Percentiles rank a stretch among this genome's conserved stretches.
phyloP scores from a whole-genome alignment of 2,888 invertebrate species.

The Trilocha varians region DNA sequence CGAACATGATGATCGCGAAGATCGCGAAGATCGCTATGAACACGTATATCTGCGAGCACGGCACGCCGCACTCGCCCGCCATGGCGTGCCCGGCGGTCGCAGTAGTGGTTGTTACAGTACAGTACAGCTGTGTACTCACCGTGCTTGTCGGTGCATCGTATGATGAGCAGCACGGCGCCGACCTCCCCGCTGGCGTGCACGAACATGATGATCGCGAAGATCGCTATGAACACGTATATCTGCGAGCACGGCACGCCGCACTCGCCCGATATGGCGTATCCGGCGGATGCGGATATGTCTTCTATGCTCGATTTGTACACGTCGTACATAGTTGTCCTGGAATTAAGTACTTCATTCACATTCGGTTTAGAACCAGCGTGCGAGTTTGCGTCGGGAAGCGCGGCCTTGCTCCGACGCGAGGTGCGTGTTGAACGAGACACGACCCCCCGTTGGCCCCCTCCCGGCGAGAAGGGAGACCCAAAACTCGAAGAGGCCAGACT shows the following conservation, averaged over 20 bases:
- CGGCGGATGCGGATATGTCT: conserved; percentile 17
- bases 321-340: conserved; percentile 36
- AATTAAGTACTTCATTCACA: too few species aligned
- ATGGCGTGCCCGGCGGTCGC: conserved; percentile 69
- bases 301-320: conserved; percentile 15
- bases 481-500: too few species aligned
- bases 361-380: too few species aligned
- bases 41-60: conserved; percentile 84
- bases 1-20: conserved; percentile 91
- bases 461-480: too few species aligned
- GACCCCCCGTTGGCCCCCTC: too few species aligned
- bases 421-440: too few species aligned
- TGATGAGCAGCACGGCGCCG: conserved; percentile 90
- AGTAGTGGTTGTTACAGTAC: too few species aligned
- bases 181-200: conserved; percentile 95
- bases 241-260: conserved; percentile 86
- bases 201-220: conserved; percentile 91
- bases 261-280: conserved; percentile 82
- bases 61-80: conserved; percentile 85
- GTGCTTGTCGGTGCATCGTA: conserved; percentile 91
- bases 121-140: conserved; percentile 40
- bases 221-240: conserved; percentile 82
- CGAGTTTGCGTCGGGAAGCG: too few species aligned
- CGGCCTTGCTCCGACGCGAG: too few species aligned
- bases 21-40: conserved; percentile 83